Base-by-base conservation (phyloP, 2,113 vertebrate genomes). In the Ariopsis seemanni region DNA sequence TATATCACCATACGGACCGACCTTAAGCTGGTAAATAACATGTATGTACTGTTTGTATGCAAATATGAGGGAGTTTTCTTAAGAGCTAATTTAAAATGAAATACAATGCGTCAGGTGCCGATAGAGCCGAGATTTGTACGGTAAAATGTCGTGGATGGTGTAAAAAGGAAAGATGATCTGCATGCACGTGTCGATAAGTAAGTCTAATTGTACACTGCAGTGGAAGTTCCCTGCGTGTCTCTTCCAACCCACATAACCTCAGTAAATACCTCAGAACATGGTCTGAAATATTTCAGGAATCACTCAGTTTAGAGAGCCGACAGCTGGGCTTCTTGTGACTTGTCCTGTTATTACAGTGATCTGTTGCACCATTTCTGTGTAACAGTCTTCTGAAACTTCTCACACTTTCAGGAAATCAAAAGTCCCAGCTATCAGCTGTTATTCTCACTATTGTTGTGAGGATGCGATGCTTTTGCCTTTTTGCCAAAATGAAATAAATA, bases 391-490 rank as follows among this genome's bases (percentile, higher is more conserved):
- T 25, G 48, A 84, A 89, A 89, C 55, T 60, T 48, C 65, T 77
- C 52, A 6, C 65, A 83, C 58, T 89, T 53, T 71, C 27, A 82
- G 20, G 34, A 55, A 87, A 65, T 18, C 25, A 30, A 25, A 7
- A 78, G 10, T 25, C 58, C 7, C 81, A 71, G 53, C 60, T 86
- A 72, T 84, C 85, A 89, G 88, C 85, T 87, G 86, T 85, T 57
- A 84, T 5, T 89, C 50, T 83, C 63, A 34, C 53, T 65, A 50
- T 75, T 55, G 30, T 53, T 85, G 77, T 12, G 63, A 22, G 42
- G 65, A 77, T 55, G 63, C 2, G 2, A 60, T 5, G 12, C 78
- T 42, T 75, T 34, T 42, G 79, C 27, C 55, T 84, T 42, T 42
- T 34, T 42, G 79, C 27, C 55, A 27, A 80, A 63, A 69, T 0